Base-by-base conservation (phyloP, 1,140 invertebrate genomes). In the Amyelois transitella region DNA sequence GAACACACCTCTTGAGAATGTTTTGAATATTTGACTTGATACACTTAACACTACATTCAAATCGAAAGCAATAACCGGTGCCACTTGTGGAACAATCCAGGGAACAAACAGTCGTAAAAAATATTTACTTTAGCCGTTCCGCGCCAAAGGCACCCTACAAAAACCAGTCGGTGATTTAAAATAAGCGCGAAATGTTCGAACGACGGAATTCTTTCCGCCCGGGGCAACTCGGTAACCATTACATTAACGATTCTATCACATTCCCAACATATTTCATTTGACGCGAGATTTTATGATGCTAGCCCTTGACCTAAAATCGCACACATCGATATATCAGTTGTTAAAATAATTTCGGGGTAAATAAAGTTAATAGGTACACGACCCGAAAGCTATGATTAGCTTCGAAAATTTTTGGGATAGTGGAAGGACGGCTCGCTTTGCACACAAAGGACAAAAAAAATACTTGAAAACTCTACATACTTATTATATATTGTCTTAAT, bases 111-210 rank as follows among this genome's bases (percentile, higher is more conserved):
- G 25, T 52, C 50, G 28, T 52, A 52, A 52, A 52, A 52, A 52
- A 52, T 52, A 52, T 52, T 52, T 43, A 52, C 50, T 52, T 52
- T 52, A 52, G 12, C 18, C 50, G 50, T 52, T 52, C 50, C 50
- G 14, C 14, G 14, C 50, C 17, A 20, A 14, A 28, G 18, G 28
- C 50, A 18, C 17, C 50, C 28, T 19, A 52, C 50, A 52, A 52
- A 52, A 52, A 52, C n/a, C 21, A 48, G 45, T 25, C 48, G 48
- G 28, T 52, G 28, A 52, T 10, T 43, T 52, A 38, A 52, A 52
- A 52, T 38, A 52, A 52, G 18, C 50, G 50, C 50, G 50, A 52
- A 52, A 52, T 52, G 28, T 43, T 28, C 28, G 50, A 32, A 21
- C 50, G 32, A n/a, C 20, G 50, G 50, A 52, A 52, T 52, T 52